A percentile compares a stretch with the other conserved stretches of the same genome.
These are phyloP conservation scores for Fringilla coelebs DNA, from an alignment of 2,797 vertebrate genomes.

Conservation along the genomic window DNA sequence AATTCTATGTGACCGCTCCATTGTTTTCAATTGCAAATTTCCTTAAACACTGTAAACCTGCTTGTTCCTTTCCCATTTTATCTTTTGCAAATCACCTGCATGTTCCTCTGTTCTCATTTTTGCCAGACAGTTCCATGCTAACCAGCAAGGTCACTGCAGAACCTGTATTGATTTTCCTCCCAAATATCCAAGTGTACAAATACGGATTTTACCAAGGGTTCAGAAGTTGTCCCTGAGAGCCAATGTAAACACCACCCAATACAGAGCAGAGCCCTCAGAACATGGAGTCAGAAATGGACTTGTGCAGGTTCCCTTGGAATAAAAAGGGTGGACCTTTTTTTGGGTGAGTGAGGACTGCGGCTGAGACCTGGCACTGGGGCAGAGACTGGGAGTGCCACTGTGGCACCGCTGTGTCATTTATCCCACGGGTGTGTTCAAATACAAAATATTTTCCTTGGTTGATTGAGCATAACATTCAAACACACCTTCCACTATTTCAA, in stretches of 20 bases:
- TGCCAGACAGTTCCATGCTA: neutral
- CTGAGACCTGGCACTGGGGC: neutral
- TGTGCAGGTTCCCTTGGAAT: neutral
- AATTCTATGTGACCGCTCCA: neutral
- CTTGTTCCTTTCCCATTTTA: neutral
- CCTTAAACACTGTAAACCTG: neutral
- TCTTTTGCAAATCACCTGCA: neutral
- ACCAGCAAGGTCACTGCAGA: conserved; percentile 33
- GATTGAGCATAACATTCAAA: neutral
- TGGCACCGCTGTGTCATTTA: neutral
- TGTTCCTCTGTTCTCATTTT: neutral
- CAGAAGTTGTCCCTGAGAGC: neutral
- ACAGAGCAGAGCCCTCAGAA: neutral
- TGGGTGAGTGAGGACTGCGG: neutral
- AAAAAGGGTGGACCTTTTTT: neutral
- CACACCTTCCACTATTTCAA: neutral
- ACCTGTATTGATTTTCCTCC: neutral
- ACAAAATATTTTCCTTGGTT: neutral
- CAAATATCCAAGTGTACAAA: conserved; percentile 25
- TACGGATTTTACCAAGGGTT: neutral
- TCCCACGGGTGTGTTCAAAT: neutral
- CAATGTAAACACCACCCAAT: neutral
- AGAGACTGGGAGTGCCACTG: neutral
- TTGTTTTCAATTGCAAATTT: neutral
- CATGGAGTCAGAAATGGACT: neutral